A percentile compares a stretch with the other conserved stretches of the same genome.
These are phyloP conservation scores for Ancistrus triradiatus DNA, from an alignment of 2,113 vertebrate genomes.

Conservation along the genomic window DNA sequence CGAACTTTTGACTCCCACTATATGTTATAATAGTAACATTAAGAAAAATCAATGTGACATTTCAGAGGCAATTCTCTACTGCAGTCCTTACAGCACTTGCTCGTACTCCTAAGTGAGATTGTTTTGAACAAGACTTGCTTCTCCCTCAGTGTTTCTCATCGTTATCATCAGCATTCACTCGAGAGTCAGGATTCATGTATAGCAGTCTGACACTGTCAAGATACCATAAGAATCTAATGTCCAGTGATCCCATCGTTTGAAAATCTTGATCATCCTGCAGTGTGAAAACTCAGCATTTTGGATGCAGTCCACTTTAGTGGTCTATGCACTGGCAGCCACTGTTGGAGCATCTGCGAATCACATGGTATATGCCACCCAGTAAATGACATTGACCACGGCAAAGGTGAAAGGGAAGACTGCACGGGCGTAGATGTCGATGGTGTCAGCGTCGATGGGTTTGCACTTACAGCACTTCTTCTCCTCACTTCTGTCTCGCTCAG, in stretches of 20 bases:
- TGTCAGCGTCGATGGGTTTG: conserved; percentile 92
- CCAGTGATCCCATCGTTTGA: not conserved
- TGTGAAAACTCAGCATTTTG: not conserved
- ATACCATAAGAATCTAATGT: too few relatives aligned
- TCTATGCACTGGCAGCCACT: conserved; percentile 14
- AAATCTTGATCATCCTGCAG: not conserved
- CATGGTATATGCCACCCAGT: conserved; percentile 95
- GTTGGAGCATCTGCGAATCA: conserved; percentile 48
- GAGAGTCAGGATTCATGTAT: not conserved
- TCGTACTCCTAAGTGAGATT: not conserved
- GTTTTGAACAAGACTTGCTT: not conserved
- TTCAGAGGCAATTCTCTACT: too few relatives aligned
- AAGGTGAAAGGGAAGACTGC: conserved; percentile 94
- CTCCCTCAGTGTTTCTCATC: not conserved
- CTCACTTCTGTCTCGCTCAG: conserved; percentile 36
- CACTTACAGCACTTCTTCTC: conserved; percentile 80
- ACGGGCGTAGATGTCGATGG: conserved; percentile 92
- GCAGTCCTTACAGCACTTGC: not conserved
- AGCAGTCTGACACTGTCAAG: too few relatives aligned
- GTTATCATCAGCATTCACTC: not conserved
- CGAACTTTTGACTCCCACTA: too few relatives aligned
- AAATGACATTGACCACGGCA: conserved; percentile 92
- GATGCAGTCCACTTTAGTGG: not conserved
- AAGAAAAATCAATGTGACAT: too few relatives aligned
- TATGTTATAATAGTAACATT: too few relatives aligned